A percentile compares a stretch with the other conserved stretches of the same genome.
These are phyloP conservation scores for Willowsia nigromaculata DNA, from an alignment of 2,888 invertebrate genomes.

Conservation along the genomic window DNA sequence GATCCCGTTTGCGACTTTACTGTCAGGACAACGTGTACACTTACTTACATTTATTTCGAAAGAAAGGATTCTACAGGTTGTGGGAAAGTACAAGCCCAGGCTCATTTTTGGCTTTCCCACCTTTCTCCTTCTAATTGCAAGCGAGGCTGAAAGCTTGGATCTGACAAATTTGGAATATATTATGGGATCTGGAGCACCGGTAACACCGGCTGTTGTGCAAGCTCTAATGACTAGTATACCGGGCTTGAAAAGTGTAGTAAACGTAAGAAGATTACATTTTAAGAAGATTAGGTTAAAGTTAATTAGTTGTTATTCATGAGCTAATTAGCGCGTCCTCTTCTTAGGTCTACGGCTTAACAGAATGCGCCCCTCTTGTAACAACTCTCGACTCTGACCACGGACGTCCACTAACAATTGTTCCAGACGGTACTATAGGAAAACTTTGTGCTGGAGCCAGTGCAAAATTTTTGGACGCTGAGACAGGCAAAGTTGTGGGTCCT, in stretches of 20 bases:
- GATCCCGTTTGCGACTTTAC: conserved; percentile 62
- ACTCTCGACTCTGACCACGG: conserved; percentile 8
- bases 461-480: conserved; percentile 79
- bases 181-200: conserved; percentile 42
- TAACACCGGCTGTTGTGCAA: conserved; percentile 71
- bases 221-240: conserved; percentile 69
- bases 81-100: conserved; percentile 75
- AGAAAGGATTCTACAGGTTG: conserved; percentile 72
- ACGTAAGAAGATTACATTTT: conserved; percentile 59
- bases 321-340: neutral
- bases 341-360: conserved; percentile 76
- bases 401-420: neutral
- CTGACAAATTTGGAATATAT: conserved; percentile 15
- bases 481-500: conserved; percentile 79
- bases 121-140: conserved; percentile 70
- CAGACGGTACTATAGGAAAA: conserved; percentile 71
- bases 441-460: conserved; percentile 77
- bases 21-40: conserved; percentile 41
- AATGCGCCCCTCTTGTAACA: conserved; percentile 52
- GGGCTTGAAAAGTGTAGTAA: conserved; percentile 61
- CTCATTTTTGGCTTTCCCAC: conserved; percentile 75
- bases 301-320: neutral
- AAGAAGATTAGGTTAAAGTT: no score
- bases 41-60: conserved; percentile 67
- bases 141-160: conserved; percentile 70